Evolutionary conservation across 2,113 vertebrate species (phyloP).

Genomic region (Cyphomyrus discorhynchus): DNA sequence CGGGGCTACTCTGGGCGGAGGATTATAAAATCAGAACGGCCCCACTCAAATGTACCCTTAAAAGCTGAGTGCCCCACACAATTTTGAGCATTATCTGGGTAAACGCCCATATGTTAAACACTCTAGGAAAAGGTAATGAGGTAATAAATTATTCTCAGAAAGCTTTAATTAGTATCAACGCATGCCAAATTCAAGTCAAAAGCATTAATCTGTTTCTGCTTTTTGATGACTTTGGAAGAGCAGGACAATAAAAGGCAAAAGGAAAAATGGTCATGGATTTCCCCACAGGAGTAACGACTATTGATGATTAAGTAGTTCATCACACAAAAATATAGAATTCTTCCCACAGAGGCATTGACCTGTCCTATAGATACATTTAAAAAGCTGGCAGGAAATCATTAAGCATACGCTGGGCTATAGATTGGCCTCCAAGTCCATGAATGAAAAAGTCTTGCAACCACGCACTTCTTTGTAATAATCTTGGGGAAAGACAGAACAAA

Average conservation of each 20-base stretch:
- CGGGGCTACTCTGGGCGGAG: not conserved
- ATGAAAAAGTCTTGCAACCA: not conserved
- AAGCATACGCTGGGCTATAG: constrained; percentile 51
- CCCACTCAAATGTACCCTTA: constrained; percentile 14
- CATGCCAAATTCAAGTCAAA: constrained; percentile 45
- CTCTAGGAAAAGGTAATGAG: constrained; percentile 35
- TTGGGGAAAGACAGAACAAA: not conserved
- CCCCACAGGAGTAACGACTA: constrained; percentile 54
- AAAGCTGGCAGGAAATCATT: constrained; percentile 66
- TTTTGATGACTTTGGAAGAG: constrained; percentile 53
- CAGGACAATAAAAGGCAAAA: constrained; percentile 66
- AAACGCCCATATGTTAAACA: constrained; percentile 28
- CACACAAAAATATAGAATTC: constrained; percentile 65
- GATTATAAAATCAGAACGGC: constrained; percentile 10
- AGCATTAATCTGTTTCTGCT: constrained; percentile 45
- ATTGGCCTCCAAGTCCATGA: constrained; percentile 50
- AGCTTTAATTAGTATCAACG: constrained; percentile 54
- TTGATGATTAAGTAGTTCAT: constrained; percentile 65
- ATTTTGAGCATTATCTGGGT: constrained; percentile 19
- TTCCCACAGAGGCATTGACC: constrained; percentile 57
- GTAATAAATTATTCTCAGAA: constrained; percentile 53
- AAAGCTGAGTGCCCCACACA: constrained; percentile 7
- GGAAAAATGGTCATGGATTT: constrained; percentile 64
- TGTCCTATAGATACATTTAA: constrained; percentile 59
- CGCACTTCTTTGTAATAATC: not conserved